A percentile compares a stretch with the other conserved stretches of the same genome.
Evolutionary conservation across 2,113 vertebrate species (phyloP).

Genomic region (Chauna torquata): DNA sequence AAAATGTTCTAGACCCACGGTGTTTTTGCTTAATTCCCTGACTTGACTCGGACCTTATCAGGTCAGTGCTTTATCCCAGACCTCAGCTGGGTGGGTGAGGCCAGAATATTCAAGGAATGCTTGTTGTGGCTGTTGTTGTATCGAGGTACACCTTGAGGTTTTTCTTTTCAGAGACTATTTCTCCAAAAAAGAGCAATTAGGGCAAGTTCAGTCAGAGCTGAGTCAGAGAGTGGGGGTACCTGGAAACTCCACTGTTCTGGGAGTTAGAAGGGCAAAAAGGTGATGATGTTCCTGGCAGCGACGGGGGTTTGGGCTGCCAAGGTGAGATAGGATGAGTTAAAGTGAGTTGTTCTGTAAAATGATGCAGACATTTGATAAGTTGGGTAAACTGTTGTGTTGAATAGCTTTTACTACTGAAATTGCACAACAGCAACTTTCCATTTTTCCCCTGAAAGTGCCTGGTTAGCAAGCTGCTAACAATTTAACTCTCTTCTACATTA

Average conservation of each 20-base stretch:
- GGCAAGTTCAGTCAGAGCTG: neutral
- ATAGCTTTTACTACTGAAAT: neutral
- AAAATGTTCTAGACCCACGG: neutral
- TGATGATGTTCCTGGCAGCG: neutral
- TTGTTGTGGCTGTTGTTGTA: neutral
- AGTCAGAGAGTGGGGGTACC: neutral
- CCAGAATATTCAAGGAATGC: neutral
- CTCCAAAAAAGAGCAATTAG: neutral
- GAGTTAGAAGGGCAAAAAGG: neutral
- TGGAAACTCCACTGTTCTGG: neutral
- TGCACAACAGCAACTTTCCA: neutral
- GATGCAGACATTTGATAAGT: neutral
- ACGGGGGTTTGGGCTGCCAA: neutral
- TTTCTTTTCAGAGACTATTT: neutral
- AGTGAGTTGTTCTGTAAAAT: neutral
- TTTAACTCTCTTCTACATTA: neutral
- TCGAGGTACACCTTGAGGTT: neutral
- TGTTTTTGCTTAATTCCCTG: neutral
- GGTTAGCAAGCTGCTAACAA: neutral
- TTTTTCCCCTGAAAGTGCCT: neutral
- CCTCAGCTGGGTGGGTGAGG: neutral
- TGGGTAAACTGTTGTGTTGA: neutral
- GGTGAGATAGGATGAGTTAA: neutral
- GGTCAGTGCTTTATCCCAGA: neutral
- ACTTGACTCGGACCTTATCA: neutral